Evolutionary conservation across 2,113 vertebrate genomes (phyloP), one percentile per base, ranked within the genome.

Genomic region (Rhinopomastus cyanomelas): DNA sequence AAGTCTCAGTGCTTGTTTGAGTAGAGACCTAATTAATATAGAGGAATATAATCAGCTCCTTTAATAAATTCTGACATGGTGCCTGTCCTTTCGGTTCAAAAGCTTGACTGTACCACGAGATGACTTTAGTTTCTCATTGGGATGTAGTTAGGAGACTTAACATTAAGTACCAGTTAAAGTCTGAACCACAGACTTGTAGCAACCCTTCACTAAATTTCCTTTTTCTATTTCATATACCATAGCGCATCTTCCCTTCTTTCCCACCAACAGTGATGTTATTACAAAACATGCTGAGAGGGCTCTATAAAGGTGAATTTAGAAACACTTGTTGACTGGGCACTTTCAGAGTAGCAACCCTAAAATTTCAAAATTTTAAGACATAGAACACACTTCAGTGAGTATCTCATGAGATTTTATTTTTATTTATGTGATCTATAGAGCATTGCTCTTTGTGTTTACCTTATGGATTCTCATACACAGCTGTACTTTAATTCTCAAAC

Each of bases 331-430:
- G 88, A 23, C 30, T 67, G 21, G 6, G 18, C 27, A 32, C 65
- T 15, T 79, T 72, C 62, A 76, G n/a, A 56, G 11, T 29, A 20
- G 51, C 36, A 57, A 14, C 36, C 74, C 39, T 36, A 8, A 81
- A 76, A 25, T 75, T 61, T 79, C 55, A 3, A 2, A n/a, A 72
- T 25, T 88, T 78, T 64, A 42, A 79, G 79, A 81, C 32, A 23
- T 17, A 72, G 21, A 42, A 62, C 67, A 79, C 34, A 87, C 16
- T 5, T 12, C 42, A 66, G 11, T 48, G 42, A 32, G 27, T 44
- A 59, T 46, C 7, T 85, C 65, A 52, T 57, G 27, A 82, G 55
- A 73, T 79, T 90, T 93, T 90, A 88, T 90, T 93, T 73, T 78
- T 46, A 80, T 85, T 65, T 9, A 66, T 85, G 77, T 67, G 4